Conservation (phyloP, 2,113 vertebrate species). For the Antechinus flavipes region DNA sequence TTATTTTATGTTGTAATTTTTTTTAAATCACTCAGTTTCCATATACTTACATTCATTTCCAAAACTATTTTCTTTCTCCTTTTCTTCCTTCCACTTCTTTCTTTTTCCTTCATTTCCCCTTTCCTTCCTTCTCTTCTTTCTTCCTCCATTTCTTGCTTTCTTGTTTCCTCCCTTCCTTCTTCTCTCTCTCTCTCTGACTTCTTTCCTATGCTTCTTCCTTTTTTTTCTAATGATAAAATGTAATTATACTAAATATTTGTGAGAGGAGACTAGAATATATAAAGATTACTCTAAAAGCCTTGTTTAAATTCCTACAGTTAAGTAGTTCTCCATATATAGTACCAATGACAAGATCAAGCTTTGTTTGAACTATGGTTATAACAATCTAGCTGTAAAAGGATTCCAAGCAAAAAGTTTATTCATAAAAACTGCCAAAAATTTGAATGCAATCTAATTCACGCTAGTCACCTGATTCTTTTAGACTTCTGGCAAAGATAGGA, state of each 20-base stretch:
- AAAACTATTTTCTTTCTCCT: neutral
- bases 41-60: neutral
- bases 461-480: slow-evolving; percentile 36
- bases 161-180: neutral
- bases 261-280: neutral
- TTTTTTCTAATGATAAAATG: slow-evolving; percentile 19
- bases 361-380: slow-evolving; percentile 7
- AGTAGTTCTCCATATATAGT: neutral
- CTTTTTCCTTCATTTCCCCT: neutral
- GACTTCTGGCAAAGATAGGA: neutral
- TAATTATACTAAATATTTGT: slow-evolving; percentile 1
- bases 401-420: slow-evolving; percentile 53
- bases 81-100: neutral
- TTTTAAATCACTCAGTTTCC: neutral
- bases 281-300: neutral
- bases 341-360: slow-evolving; percentile 20
- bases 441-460: slow-evolving; percentile 46
- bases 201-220: neutral
- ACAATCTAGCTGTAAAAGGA: neutral
- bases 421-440: slow-evolving; percentile 47
- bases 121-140: neutral
- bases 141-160: neutral
- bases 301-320: slow-evolving; percentile 11
- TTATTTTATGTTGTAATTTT: neutral
- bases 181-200: neutral